Base-by-base conservation (phyloP, 2,888 invertebrate genomes). In the Miltochrista miniata region DNA sequence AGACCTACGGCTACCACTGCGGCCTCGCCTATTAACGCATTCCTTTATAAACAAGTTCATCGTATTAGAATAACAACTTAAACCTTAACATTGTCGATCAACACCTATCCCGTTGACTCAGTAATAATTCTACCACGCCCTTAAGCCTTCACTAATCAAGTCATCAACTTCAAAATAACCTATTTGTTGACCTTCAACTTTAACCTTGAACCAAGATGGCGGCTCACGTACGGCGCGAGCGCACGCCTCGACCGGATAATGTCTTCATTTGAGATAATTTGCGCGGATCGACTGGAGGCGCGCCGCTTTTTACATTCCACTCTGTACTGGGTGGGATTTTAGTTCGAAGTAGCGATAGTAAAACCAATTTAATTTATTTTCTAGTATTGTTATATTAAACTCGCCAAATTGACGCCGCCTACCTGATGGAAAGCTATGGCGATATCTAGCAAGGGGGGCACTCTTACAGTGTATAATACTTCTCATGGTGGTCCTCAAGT, bases 201-300 rank as follows among this genome's bases (percentile, higher is more conserved):
- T 76, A 66, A 60, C 78, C 79, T 79, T 69, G 41, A 66, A 45
- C 56, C 51, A 72, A 68, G 54, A 73, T 65, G 72, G 68, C 71
- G 69, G 68, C 64, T 66, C 74, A 77, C 74, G 75, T 72, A 69
- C 59, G 24, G 51, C 59, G 68, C 79, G 77, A 74, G 81, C 80
- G 81, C 81, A 79, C 74, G 75, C 74, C 72, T 66, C 66, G 70
- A 61, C 74, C 68, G 79, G 79, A 83, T 89, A 88, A 89, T 87
- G 88, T 88, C 88, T 89, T 88, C 87, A 87, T 89, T 85, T 81
- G 79, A 85, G 85, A 87, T 87, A 87, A 86, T 86, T 81, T 79
- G 68, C 76, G 62, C 68, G 67, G 72, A 67, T 73, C 67, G 73
- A 69, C 67, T 67, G 60, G 70, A 62, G 69, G 57, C 51, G 64